These are phyloP conservation scores for Sigmodon hispidus DNA, from an alignment of 2,113 vertebrate genomes.

Conservation along the genomic window DNA sequence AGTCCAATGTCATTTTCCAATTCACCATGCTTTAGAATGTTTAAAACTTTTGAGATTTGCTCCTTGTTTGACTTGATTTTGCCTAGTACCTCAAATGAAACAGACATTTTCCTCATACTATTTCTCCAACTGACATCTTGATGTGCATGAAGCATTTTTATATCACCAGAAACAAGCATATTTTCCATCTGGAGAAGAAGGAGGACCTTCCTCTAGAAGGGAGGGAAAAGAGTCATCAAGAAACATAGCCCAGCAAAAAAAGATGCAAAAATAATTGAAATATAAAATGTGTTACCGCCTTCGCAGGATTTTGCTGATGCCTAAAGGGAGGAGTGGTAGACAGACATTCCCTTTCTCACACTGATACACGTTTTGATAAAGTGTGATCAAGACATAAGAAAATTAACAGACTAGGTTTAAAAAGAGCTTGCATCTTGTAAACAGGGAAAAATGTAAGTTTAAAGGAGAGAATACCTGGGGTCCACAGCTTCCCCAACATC, in stretches of 20 bases:
- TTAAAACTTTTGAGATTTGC: background rate
- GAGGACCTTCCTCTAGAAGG: constrained; percentile 68
- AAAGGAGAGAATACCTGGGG: background rate
- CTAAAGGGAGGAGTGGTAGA: constrained; percentile 80
- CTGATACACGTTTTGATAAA: constrained; percentile 86
- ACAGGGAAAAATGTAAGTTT: constrained; percentile 57
- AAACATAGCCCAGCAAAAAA: constrained; percentile 80
- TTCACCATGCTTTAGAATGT: background rate
- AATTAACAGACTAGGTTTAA: constrained; percentile 84
- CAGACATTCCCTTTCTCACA: constrained; percentile 75
- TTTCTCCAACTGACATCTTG: constrained; percentile 75
- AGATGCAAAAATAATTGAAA: constrained; percentile 88
- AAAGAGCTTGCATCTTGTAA: constrained; percentile 78
- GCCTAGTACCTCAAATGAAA: constrained; percentile 69
- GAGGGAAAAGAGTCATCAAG: constrained; percentile 83
- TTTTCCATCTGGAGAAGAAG: constrained; percentile 78
- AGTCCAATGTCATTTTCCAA: background rate
- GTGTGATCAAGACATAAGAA: constrained; percentile 84
- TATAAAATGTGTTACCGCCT: constrained; percentile 78
- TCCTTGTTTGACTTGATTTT: constrained; percentile 66
- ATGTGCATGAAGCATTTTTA: constrained; percentile 77
- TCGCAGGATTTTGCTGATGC: constrained; percentile 81
- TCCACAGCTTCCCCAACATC: too few species aligned
- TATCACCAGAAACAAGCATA: constrained; percentile 75
- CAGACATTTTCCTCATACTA: constrained; percentile 75